Base-by-base conservation (phyloP, 2,113 vertebrate genomes). In the Neofelis nebulosa region DNA sequence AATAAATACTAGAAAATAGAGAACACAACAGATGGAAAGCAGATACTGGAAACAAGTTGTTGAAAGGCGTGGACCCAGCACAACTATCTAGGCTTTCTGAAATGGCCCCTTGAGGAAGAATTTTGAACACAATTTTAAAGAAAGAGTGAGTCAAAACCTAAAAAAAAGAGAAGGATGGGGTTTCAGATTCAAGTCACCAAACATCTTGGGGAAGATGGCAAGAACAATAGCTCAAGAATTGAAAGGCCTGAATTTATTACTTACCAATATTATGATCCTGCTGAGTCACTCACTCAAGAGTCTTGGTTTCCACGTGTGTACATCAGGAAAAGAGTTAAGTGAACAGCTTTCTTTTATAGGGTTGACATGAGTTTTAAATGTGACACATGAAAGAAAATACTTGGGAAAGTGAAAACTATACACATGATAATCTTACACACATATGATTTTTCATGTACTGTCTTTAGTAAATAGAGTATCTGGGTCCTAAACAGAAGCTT, bases 121-220 rank as follows among this genome's bases (percentile, higher is more conserved):
- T 76, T 96, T 82, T 90, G 31, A 87, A 29, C 69, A 78, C 33
- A 57, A 5, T 95, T 92, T 82, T 57, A 85, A 82, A 89, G 33
- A 85, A 85, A 25, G 25, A 85, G 9, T 29, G 25, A 95, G 18
- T 73, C 33, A 78, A 88, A 88, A 68, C 45, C 18, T 52, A 48
- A 83, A 65, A 83, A 83, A 66, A 29, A 92, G 16, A 87, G 18
- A 9, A 45, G 27, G 16, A 65, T 41, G 5, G 2, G 31, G 61
- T 94, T 94, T 16, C 36, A 82, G 63, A 84, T 57, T 96, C 29
- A 89, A 81, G 36, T 92, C 63, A 69, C 48, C 50, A n/a, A 74
- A 48, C 57, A 16, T 92, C 81, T 86, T 23, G 21, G 33, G 50
- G 38, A 5, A 23, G 33, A 18, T 89, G 33, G n/a, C 52, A 71